These are phyloP conservation scores for Drosophila neonasuta DNA, from an alignment of 2,888 invertebrate genomes.

Conservation along the genomic window DNA sequence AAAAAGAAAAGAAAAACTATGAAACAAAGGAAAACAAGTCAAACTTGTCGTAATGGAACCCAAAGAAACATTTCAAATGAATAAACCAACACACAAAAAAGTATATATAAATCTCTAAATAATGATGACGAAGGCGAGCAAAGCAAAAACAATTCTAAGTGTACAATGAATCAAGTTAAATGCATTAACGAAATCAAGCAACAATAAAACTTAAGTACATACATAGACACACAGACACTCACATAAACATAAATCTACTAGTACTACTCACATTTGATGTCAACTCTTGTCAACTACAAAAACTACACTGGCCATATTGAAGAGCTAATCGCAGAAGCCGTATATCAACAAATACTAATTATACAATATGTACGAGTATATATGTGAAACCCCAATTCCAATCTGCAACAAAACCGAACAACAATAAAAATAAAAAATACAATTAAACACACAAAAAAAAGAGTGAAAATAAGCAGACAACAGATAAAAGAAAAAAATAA, in stretches of 20 bases:
- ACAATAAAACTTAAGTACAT: constrained; percentile 35
- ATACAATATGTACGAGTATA: constrained; percentile 29
- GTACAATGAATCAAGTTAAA: constrained; percentile 49
- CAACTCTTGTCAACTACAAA: constrained; percentile 24
- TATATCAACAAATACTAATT: constrained; percentile 21
- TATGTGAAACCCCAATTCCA: constrained; percentile 33
- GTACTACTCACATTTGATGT: constrained; percentile 1
- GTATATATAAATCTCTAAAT: constrained; percentile 14
- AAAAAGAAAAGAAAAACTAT: constrained; percentile 8
- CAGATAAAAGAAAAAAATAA: constrained; percentile 18
- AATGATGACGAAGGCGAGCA: constrained; percentile 23
- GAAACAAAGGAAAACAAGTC: constrained; percentile 29
- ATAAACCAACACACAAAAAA: constrained; percentile 8
- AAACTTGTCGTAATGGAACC: constrained; percentile 45
- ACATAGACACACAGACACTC: constrained; percentile 8
- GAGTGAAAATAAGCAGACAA: constrained; percentile 12
- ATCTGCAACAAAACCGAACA: constrained; percentile 3
- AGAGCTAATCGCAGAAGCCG: constrained; percentile 15
- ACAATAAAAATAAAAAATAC: constrained; percentile 8
- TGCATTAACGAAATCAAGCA: constrained; percentile 41
- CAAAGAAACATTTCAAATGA: constrained; percentile 57
- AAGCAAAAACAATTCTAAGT: constrained; percentile 32
- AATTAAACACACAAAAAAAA: constrained; percentile 5
- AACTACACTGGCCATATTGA: constrained; percentile 24
- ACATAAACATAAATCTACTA: background rate